phyloP scores from a whole-genome alignment of 2,113 vertebrate species.

The Cygnus atratus region DNA sequence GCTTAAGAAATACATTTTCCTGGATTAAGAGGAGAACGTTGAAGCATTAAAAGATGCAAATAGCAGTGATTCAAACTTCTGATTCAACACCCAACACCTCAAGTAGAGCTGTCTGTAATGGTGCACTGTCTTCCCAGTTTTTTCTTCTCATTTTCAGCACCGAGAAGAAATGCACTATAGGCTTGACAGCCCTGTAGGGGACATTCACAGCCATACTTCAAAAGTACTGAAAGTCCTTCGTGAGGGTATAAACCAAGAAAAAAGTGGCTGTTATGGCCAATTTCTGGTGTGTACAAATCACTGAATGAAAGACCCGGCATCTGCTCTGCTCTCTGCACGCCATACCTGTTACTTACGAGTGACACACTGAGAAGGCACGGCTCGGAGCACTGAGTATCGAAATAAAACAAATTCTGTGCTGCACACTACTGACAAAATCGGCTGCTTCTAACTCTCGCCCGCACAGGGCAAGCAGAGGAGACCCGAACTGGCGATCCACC shows the following conservation, averaged over 20 bases:
- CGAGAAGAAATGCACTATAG: neutral
- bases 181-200: neutral
- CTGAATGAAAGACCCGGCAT: neutral
- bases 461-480: neutral
- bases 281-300: neutral
- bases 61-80: neutral
- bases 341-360: neutral
- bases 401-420: neutral
- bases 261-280: neutral
- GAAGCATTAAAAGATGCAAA: neutral
- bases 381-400: neutral
- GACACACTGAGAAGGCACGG: neutral
- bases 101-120: fast-evolving
- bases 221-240: neutral
- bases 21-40: neutral
- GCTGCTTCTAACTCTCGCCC: neutral
- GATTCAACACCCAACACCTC: neutral
- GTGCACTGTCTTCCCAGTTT: neutral
- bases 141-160: neutral
- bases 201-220: neutral
- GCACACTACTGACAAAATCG: neutral
- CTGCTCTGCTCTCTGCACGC: neutral
- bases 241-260: neutral
- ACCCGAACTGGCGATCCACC: constrained; percentile 19
- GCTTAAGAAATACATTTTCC: neutral